Conservation (phyloP, 2,888 invertebrate species). For the Atherix ibis region DNA sequence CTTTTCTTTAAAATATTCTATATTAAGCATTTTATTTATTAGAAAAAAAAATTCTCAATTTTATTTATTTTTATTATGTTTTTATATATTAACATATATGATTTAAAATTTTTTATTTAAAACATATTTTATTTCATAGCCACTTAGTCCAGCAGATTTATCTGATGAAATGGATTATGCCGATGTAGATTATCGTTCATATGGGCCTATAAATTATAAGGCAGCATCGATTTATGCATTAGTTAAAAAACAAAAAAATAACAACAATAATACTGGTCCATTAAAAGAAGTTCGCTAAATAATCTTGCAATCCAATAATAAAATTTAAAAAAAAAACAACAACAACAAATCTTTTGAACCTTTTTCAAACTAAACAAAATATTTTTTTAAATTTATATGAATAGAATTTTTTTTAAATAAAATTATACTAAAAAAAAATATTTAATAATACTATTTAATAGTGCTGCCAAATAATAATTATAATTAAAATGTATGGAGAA, state of each 20-base stretch:
- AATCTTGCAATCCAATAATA: no score
- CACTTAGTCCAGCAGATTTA: conserved; percentile 51
- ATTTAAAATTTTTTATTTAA: conserved; percentile 8
- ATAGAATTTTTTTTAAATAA: no score
- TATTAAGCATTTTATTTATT: no score
- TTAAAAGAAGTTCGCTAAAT: conserved; percentile 20
- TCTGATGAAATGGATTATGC: conserved; percentile 68
- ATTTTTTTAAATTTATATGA: no score
- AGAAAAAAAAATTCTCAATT: conserved; percentile 20
- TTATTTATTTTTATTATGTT: background rate
- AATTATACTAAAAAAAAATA: no score
- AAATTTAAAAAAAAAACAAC: no score
- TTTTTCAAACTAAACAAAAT: no score
- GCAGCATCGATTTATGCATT: conserved; percentile 70
- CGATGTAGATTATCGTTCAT: conserved; percentile 75
- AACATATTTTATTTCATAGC: conserved; percentile 44
- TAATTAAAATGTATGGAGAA: no score
- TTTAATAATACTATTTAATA: no score
- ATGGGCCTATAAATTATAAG: conserved; percentile 85
- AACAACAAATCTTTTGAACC: no score
- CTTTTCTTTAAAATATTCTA: no score
- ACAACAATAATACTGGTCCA: conserved; percentile 22
- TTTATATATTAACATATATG: conserved; percentile 1
- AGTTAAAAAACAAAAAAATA: conserved; percentile 42
- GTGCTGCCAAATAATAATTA: no score